Evolutionary conservation across 2,797 vertebrate species (phyloP), one percentile per base, ranked within the genome.

Genomic region (Alectoris magna): DNA sequence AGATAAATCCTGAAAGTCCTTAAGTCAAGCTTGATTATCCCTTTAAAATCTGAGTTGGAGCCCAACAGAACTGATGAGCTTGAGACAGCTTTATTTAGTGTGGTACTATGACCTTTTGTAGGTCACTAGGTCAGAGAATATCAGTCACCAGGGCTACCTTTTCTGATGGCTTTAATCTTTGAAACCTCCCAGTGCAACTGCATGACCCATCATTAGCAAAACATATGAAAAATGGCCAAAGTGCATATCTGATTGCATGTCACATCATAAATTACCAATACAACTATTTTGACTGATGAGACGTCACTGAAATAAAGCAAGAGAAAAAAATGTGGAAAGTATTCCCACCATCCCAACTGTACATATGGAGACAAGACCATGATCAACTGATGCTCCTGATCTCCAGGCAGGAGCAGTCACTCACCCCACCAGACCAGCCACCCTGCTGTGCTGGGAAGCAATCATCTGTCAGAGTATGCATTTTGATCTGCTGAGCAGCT

Each of bases 81-180:
- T 84, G 82, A 90, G 92, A 92, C 76, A 95, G 88, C 76, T 92
- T 95, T 95, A 91, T 92, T 94, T 93, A 94, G 70, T 84, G 70
- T 58, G 87, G 82, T 56, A 75, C 73, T 86, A 5, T 53, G 51
- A 80, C 87, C 88, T 93, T 84, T 92, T 49, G 26, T 70, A 87
- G 86, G 95, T 95, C 88, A 81, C 14, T 8, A 43, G 88, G 84
- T 94, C 91, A 94, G 59, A 91, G 72, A 92, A 86, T 81, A 94
- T 95, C 82, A 93, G 84, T 95, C 82, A 94, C 64, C n/a, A 84
- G 16, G 31, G 64, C 83, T 92, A 83, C 64, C 29, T 92, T 56
- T 84, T 84, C 76, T 78, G 84, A 86, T 67, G 81, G 76, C 81
- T 95, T 92, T 90, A 89, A 89, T 95, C 92, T 94, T 73, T 84